Percentiles rank a stretch among this genome's conserved stretches.
phyloP scores from a whole-genome alignment of 1,140 invertebrate genomes.

The Dinoponera quadriceps region DNA sequence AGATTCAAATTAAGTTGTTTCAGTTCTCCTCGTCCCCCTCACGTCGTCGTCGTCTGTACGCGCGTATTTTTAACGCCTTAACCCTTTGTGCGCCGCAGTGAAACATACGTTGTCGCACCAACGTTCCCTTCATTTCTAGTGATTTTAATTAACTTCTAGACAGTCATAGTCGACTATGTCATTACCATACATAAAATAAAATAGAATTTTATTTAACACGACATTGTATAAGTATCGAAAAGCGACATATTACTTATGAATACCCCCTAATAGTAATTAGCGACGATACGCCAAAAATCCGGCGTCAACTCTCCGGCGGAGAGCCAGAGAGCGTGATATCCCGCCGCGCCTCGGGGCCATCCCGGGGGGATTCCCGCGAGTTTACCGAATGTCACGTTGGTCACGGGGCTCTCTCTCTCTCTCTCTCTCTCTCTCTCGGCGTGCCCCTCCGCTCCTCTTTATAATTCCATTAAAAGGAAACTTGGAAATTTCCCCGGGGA shows the following conservation, averaged over 20 bases:
- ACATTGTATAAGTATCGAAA: too few species aligned
- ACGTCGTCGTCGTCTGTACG: neutral
- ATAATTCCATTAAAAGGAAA: constrained; percentile 78
- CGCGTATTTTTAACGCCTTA: neutral
- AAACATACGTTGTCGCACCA: too few species aligned
- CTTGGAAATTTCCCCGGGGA: constrained; percentile 76
- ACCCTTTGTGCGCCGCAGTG: too few species aligned
- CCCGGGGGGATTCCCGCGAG: constrained; percentile 51
- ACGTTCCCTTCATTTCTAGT: too few species aligned
- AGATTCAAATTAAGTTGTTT: constrained; percentile 32
- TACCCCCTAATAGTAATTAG: constrained; percentile 17
- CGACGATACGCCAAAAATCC: constrained; percentile 28
- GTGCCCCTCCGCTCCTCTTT: constrained; percentile 66
- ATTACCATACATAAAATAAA: too few species aligned
- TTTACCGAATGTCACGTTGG: constrained; percentile 70
- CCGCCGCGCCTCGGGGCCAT: constrained; percentile 18
- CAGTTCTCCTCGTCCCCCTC: neutral
- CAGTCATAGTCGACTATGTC: too few species aligned
- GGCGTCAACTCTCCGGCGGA: constrained; percentile 21
- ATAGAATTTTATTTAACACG: too few species aligned
- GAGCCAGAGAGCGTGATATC: constrained; percentile 8
- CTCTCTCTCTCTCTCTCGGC: neutral
- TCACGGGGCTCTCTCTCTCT: constrained; percentile 35
- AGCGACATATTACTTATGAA: too few species aligned
- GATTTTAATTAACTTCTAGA: too few species aligned